These are phyloP conservation scores for Drosophila multiciliata DNA, from an alignment of 2,888 invertebrate genomes.

Conservation along the genomic window DNA sequence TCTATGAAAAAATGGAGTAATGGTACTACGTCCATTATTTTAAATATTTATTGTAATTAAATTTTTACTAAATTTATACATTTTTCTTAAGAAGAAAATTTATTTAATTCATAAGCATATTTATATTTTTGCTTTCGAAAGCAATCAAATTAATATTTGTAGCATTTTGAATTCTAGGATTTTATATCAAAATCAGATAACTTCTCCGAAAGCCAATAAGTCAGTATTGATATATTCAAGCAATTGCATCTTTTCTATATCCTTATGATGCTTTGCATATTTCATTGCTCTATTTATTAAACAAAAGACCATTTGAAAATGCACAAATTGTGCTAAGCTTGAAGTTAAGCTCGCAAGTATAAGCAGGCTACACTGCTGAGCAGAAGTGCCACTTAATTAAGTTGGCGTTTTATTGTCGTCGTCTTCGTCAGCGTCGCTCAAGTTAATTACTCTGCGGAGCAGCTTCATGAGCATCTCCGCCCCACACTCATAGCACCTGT, in stretches of 20 bases:
- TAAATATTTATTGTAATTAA: not conserved
- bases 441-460: constrained; percentile 74
- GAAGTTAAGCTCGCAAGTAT: constrained; percentile 15
- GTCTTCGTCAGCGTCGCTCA: constrained; percentile 54
- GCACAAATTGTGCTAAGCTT: constrained; percentile 40
- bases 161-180: not conserved
- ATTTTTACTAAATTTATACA: not conserved
- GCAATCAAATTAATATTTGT: not conserved
- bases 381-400: constrained; percentile 81
- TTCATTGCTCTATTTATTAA: constrained; percentile 13
- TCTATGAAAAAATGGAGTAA: not conserved
- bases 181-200: not conserved
- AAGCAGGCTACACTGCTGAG: constrained; percentile 37
- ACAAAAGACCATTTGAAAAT: constrained; percentile 21
- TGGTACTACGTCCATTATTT: not conserved
- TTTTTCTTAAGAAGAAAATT: not conserved
- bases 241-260: not conserved
- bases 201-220: not conserved
- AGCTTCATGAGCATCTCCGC: constrained; percentile 18
- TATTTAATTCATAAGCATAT: not conserved
- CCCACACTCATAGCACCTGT: constrained; percentile 5
- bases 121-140: not conserved
- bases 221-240: not conserved
- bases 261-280: not conserved
- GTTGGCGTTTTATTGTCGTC: constrained; percentile 75